These are phyloP conservation scores for Rhopalosiphum nymphaeae DNA, from an alignment of 2,888 invertebrate genomes.

Conservation along the genomic window DNA sequence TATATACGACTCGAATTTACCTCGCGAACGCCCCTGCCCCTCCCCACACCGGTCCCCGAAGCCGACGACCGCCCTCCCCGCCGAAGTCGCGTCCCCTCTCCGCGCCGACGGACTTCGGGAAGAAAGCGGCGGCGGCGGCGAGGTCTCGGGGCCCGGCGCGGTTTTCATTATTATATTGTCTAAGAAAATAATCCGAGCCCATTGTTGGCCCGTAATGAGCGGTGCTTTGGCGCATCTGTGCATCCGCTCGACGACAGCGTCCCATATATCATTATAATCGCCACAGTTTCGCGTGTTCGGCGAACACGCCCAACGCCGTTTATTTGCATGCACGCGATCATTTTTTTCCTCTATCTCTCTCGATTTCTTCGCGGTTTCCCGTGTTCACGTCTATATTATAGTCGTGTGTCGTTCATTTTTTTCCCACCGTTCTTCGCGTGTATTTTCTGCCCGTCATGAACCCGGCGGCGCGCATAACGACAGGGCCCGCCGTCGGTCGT, in stretches of 20 bases:
- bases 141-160: neutral
- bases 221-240: constrained; percentile 65
- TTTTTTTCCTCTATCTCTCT: neutral
- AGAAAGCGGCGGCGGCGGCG: neutral
- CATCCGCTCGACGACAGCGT: constrained; percentile 53
- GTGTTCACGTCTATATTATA: neutral
- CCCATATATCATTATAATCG: constrained; percentile 62
- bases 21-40: neutral
- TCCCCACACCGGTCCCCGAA: neutral
- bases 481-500: neutral
- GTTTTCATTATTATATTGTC: constrained; percentile 59
- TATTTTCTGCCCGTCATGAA: neutral
- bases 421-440: neutral
- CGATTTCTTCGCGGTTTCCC: neutral
- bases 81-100: neutral
- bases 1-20: neutral
- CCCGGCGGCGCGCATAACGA: neutral
- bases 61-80: neutral
- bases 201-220: constrained; percentile 61
- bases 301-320: constrained; percentile 37
- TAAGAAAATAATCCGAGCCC: constrained; percentile 63
- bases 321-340: constrained; percentile 47
- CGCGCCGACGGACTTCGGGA: too few relatives aligned
- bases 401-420: neutral
- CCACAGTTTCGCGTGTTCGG: constrained; percentile 51